A percentile compares a stretch with the other conserved stretches of the same genome.
Evolutionary conservation across 2,113 vertebrate species (phyloP).

Genomic region (Pluvialis apricaria): DNA sequence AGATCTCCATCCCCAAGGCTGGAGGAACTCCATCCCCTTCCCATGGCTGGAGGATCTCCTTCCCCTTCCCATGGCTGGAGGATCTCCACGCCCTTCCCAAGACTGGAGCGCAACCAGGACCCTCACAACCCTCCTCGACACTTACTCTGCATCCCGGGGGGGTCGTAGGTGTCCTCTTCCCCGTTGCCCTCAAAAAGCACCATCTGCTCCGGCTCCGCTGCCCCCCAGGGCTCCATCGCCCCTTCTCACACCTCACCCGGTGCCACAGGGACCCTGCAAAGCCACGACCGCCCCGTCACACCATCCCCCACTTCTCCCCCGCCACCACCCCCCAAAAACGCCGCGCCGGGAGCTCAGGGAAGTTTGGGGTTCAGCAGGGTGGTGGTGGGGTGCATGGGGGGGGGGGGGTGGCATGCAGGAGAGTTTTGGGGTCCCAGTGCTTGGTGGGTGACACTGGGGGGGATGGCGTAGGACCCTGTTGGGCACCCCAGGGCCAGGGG

Average conservation of each 20-base stretch:
- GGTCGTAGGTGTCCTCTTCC: background rate
- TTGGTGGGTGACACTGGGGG: background rate
- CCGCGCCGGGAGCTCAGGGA: background rate
- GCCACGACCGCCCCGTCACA: background rate
- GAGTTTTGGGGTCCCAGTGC: background rate
- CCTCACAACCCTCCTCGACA: background rate
- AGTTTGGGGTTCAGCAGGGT: background rate
- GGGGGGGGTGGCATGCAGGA: too few relatives aligned
- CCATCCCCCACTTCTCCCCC: background rate
- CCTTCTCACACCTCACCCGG: background rate
- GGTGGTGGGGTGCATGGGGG: background rate
- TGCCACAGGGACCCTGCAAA: background rate
- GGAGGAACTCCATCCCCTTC: too few relatives aligned
- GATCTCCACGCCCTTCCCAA: too few relatives aligned
- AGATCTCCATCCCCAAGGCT: too few relatives aligned
- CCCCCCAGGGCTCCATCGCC: background rate
- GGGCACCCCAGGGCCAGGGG: background rate
- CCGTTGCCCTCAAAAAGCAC: background rate
- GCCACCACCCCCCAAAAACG: background rate
- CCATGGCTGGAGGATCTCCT: too few relatives aligned
- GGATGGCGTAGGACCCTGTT: background rate
- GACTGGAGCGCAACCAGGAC: too few relatives aligned
- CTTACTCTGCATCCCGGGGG: background rate
- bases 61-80: too few relatives aligned
- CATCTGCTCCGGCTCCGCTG: background rate